Conservation (phyloP, 2,797 vertebrate genomes). For the Melanotaenia pygmaea region DNA sequence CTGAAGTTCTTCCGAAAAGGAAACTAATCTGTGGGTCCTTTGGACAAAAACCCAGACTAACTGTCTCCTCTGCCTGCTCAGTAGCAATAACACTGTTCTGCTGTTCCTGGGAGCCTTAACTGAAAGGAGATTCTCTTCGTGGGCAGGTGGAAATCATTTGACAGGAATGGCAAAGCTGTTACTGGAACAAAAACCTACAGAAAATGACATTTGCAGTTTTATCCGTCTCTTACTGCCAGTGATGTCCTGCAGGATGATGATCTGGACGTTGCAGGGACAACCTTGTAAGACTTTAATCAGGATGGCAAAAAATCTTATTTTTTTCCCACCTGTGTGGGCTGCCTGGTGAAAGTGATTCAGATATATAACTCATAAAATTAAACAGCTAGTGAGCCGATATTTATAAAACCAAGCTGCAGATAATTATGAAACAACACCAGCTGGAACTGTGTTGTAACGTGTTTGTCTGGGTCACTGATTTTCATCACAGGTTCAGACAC, state of each 20-base stretch:
- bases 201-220: slow-evolving; percentile 34
- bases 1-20: slow-evolving; percentile 90
- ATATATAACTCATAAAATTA: slow-evolving; percentile 1
- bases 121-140: slow-evolving; percentile 9
- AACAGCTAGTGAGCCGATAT: not conserved
- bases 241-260: slow-evolving; percentile 16
- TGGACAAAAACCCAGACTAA: slow-evolving; percentile 13
- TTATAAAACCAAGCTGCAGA: not conserved
- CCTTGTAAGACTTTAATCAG: slow-evolving; percentile 2
- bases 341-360: slow-evolving; percentile 6
- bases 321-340: not conserved
- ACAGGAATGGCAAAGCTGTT: not conserved
- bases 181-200: slow-evolving; percentile 42
- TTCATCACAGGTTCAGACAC: slow-evolving; percentile 29
- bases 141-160: not conserved
- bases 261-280: slow-evolving; percentile 15
- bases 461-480: too few species aligned
- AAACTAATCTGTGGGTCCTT: slow-evolving; percentile 10
- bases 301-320: not conserved
- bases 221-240: slow-evolving; percentile 20
- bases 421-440: slow-evolving; percentile 21
- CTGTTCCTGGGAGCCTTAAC: slow-evolving; percentile 34
- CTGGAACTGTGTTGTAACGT: not conserved
- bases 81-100: slow-evolving; percentile 53
- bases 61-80: slow-evolving; percentile 30